Conservation (phyloP, 2,888 invertebrate genomes). For the Phaonia tiefii region DNA sequence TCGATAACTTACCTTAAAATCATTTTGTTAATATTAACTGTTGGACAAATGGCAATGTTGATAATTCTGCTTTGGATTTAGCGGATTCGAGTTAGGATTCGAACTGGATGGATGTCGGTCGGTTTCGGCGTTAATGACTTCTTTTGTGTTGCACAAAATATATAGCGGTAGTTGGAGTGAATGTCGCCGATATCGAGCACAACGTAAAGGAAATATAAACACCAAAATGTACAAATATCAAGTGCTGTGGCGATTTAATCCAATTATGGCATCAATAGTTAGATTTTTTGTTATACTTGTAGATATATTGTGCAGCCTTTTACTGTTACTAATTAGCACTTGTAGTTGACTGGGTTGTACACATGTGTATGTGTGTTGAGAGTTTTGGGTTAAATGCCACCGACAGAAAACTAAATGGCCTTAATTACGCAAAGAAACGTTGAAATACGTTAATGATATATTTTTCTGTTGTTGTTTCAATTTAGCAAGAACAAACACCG, state of each 20-base stretch:
- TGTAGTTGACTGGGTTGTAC: not conserved
- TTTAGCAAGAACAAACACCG: conserved; percentile 38
- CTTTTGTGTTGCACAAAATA: conserved; percentile 64
- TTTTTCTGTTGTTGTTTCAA: conserved; percentile 2
- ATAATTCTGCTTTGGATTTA: no score
- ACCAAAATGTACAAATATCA: conserved; percentile 24
- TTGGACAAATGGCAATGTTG: conserved; percentile 64
- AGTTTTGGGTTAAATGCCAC: not conserved
- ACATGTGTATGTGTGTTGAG: not conserved
- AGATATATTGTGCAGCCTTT: not conserved
- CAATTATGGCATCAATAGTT: conserved; percentile 69
- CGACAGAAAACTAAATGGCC: conserved; percentile 62
- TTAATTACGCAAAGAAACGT: conserved; percentile 66
- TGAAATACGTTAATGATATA: conserved; percentile 10
- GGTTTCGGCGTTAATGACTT: conserved; percentile 71
- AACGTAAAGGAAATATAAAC: conserved; percentile 50
- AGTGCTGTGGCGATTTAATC: conserved; percentile 70
- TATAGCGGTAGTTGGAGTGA: conserved; percentile 56
- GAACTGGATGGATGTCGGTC: no score
- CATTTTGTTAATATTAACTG: conserved; percentile 74
- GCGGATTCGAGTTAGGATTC: no score
- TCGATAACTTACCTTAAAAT: conserved; percentile 75
- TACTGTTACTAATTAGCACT: conserved; percentile 52
- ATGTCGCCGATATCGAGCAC: conserved; percentile 30
- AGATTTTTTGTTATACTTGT: conserved; percentile 39